Evolutionary conservation across 2,113 vertebrate species (phyloP).

Genomic region (Scophthalmus maximus): DNA sequence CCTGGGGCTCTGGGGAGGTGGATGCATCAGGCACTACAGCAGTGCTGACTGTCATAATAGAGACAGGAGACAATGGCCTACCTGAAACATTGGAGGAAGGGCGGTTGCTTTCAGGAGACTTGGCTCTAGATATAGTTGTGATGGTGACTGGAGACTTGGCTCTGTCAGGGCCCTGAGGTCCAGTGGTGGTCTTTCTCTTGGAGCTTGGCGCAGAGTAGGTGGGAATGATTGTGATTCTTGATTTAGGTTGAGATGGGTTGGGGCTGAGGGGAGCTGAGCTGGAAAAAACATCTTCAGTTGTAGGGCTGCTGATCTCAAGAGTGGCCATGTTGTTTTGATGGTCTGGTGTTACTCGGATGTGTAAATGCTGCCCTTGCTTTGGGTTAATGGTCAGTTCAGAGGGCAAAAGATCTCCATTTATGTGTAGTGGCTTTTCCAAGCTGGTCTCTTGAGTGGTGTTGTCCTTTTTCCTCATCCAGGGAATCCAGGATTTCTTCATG

Average conservation of each 20-base stretch:
- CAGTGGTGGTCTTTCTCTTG: constrained; percentile 83
- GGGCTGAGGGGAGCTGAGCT: constrained; percentile 89
- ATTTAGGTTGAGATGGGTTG: constrained; percentile 90
- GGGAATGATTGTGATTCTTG: constrained; percentile 96
- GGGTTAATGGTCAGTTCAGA: constrained; percentile 88
- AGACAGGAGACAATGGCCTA: constrained; percentile 89
- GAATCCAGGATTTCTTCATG: constrained; percentile 95
- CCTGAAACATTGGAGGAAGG: constrained; percentile 72
- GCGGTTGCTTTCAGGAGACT: constrained; percentile 86
- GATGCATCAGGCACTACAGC: constrained; percentile 83
- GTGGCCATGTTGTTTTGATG: constrained; percentile 92
- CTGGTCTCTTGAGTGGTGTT: constrained; percentile 68
- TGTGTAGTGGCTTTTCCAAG: constrained; percentile 84
- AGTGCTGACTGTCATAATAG: constrained; percentile 91
- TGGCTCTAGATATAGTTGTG: constrained; percentile 92
- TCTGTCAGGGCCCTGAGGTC: constrained; percentile 84
- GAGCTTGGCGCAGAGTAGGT: constrained; percentile 83
- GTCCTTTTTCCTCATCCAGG: constrained; percentile 96
- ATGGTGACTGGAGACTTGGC: constrained; percentile 94
- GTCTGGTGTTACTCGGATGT: constrained; percentile 93
- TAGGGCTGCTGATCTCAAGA: constrained; percentile 91
- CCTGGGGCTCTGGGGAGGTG: constrained; percentile 87
- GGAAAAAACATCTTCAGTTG: constrained; percentile 89
- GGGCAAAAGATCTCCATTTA: constrained; percentile 74
- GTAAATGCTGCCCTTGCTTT: constrained; percentile 93